Evolutionary conservation across 2,888 invertebrate species (phyloP).

Genomic region (Cosmorhoe ocellata): DNA sequence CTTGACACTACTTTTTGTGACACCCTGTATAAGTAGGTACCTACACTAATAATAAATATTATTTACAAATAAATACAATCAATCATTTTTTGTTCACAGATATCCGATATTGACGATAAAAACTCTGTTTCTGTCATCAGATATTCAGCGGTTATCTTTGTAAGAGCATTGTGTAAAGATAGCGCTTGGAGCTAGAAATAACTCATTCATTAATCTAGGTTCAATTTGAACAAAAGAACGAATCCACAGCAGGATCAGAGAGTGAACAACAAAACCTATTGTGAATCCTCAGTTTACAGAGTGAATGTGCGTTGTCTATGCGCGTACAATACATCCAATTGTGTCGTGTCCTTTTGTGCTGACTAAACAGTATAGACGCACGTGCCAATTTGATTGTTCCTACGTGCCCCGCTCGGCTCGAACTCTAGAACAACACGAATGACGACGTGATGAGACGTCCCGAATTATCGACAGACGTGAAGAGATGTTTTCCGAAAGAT

Average conservation of each 20-base stretch:
- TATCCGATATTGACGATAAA: too few relatives aligned
- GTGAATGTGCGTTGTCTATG: neutral
- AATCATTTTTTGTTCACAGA: too few relatives aligned
- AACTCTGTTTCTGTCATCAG: too few relatives aligned
- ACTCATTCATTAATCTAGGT: too few relatives aligned
- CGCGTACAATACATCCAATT: neutral
- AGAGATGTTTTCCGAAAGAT: slow-evolving; percentile 10
- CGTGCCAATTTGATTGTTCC: slow-evolving; percentile 20
- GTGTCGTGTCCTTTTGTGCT: slow-evolving; percentile 11
- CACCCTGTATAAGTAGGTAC: too few relatives aligned
- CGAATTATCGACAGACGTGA: slow-evolving; percentile 16
- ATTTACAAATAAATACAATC: too few relatives aligned
- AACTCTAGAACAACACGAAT: slow-evolving; percentile 12
- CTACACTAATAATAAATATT: too few relatives aligned
- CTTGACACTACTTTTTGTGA: too few relatives aligned
- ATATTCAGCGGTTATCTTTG: too few relatives aligned
- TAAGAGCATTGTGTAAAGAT: too few relatives aligned
- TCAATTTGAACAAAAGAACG: neutral
- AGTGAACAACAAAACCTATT: neutral
- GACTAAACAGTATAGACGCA: slow-evolving; percentile 10
- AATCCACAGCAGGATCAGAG: neutral
- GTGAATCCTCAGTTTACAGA: neutral
- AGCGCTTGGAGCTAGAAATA: too few relatives aligned
- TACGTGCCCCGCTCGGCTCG: slow-evolving; percentile 10
- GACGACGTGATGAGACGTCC: slow-evolving; percentile 8